Conservation (phyloP, 2,888 invertebrate genomes). For the Metallyticus violacea region DNA sequence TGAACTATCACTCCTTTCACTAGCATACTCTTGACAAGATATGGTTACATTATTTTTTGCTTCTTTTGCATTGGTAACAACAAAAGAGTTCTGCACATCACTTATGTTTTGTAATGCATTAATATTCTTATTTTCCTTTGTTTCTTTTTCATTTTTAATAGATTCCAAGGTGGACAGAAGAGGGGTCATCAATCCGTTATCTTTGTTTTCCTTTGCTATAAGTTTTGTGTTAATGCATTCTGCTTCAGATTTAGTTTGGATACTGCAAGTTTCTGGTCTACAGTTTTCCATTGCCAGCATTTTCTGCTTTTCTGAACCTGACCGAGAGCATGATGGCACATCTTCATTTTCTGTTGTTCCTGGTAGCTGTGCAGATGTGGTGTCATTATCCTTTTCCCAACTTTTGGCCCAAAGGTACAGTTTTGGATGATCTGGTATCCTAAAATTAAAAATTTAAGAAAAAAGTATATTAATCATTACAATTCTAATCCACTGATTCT, state of each 20-base stretch:
- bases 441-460: slow-evolving; percentile 24
- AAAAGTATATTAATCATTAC: too few species aligned
- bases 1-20: neutral
- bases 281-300: neutral
- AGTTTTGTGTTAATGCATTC: neutral
- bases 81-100: neutral
- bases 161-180: neutral
- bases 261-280: neutral
- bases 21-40: neutral
- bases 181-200: neutral
- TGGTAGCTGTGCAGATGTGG: neutral
- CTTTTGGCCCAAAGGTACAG: slow-evolving; percentile 83
- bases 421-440: slow-evolving; percentile 77
- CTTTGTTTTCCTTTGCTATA: neutral
- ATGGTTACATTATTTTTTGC: neutral
- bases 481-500: too few species aligned
- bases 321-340: neutral
- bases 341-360: neutral
- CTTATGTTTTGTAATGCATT: neutral
- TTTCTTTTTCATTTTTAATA: neutral
- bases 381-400: slow-evolving; percentile 60
- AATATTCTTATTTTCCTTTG: too few species aligned
- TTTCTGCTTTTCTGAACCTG: neutral
- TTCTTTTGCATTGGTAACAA: neutral
- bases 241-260: neutral